These are phyloP conservation scores for Tetraodon nigroviridis DNA, from an alignment of 2,113 vertebrate genomes.

Conservation along the genomic window DNA sequence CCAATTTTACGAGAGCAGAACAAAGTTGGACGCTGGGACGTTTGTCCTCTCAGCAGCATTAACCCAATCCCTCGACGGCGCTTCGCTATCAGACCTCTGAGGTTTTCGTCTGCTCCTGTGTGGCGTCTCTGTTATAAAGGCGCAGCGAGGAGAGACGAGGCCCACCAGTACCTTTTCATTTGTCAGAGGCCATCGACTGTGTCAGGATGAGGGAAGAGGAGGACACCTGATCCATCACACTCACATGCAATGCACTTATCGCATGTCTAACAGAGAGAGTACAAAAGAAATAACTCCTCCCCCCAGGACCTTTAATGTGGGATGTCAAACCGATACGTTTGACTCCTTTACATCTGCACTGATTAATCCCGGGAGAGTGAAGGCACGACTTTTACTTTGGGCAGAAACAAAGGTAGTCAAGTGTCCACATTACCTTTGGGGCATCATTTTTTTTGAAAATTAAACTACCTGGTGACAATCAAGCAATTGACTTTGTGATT, in stretches of 20 bases:
- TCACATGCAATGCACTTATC: conserved; percentile 26
- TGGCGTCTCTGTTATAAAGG: conserved; percentile 16
- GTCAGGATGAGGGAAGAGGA: conserved; percentile 46
- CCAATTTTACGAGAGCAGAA: background rate
- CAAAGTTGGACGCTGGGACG: background rate
- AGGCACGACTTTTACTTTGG: background rate
- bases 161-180: conserved; percentile 48
- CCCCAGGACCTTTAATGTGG: background rate
- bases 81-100: conserved; percentile 7
- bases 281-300: conserved; percentile 13
- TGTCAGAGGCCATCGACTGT: conserved; percentile 54
- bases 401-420: conserved; percentile 19
- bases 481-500: background rate
- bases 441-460: conserved; percentile 47
- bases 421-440: conserved; percentile 26
- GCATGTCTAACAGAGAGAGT: conserved; percentile 7
- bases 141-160: conserved; percentile 19
- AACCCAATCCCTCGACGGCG: background rate
- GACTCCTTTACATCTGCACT: background rate
- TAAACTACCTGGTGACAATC: conserved; percentile 53
- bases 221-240: conserved; percentile 52
- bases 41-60: background rate
- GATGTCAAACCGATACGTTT: background rate
- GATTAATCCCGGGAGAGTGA: background rate
- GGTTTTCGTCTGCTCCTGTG: background rate